phyloP scores from a whole-genome alignment of 2,797 vertebrate genomes.

The Uromys caudimaculatus region DNA sequence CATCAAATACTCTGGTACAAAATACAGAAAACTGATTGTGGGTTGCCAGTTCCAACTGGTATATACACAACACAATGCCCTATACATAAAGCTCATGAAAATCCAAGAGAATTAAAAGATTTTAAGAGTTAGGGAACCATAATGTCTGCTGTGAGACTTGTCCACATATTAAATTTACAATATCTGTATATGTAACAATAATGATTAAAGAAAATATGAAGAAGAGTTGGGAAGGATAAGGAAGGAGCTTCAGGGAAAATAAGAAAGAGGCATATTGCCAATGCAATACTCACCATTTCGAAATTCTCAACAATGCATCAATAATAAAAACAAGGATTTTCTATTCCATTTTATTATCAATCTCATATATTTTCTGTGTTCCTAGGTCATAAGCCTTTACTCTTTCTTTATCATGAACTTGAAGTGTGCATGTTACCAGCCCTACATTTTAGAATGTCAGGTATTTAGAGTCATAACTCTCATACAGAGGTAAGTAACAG shows the following conservation, averaged over 20 bases:
- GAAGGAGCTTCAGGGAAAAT: neutral
- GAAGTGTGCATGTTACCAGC: neutral
- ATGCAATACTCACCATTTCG: neutral
- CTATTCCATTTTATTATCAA: neutral
- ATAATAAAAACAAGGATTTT: constrained; percentile 11
- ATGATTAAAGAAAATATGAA: neutral
- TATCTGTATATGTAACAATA: neutral
- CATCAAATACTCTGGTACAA: neutral
- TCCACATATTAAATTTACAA: neutral
- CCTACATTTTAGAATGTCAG: neutral
- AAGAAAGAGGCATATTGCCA: neutral
- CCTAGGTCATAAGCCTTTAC: too few relatives aligned
- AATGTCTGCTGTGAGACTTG: neutral
- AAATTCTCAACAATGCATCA: neutral
- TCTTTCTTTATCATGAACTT: neutral
- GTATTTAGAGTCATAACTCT: neutral
- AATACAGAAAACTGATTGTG: too few relatives aligned
- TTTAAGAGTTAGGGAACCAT: too few relatives aligned
- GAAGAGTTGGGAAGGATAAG: neutral
- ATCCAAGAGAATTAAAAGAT: too few relatives aligned
- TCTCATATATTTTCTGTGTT: neutral
- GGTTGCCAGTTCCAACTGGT: too few relatives aligned
- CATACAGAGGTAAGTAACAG: neutral
- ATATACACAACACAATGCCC: too few relatives aligned
- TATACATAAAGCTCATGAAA: too few relatives aligned